A percentile compares a stretch with the other conserved stretches of the same genome.
These are phyloP conservation scores for Noctua janthina DNA, from an alignment of 2,888 invertebrate species.

Conservation along the genomic window DNA sequence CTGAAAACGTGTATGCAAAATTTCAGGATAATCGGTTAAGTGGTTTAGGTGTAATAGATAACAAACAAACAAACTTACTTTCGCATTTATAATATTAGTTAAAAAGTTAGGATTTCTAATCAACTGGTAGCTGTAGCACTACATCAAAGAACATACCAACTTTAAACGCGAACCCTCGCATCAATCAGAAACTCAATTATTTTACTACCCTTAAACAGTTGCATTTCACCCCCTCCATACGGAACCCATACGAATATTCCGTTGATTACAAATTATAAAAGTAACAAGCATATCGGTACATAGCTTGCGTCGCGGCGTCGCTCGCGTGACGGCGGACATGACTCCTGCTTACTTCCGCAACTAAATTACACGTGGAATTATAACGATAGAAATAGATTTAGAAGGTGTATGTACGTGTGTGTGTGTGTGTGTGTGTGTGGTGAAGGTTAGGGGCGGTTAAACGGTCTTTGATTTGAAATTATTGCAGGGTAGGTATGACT, in stretches of 20 bases:
- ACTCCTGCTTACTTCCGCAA: slow-evolving; percentile 83
- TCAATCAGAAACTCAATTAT: slow-evolving; percentile 35
- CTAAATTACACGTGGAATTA: slow-evolving; percentile 82
- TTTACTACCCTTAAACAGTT: slow-evolving; percentile 10
- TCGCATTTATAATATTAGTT: too few species aligned
- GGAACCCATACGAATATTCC: slow-evolving; percentile 49
- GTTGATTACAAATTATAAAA: slow-evolving; percentile 60
- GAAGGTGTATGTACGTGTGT: slow-evolving; percentile 44
- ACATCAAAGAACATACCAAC: slow-evolving; percentile 10
- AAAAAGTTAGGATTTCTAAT: neutral
- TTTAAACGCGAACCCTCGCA: neutral
- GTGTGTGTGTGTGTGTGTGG: slow-evolving; percentile 38
- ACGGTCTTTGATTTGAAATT: slow-evolving; percentile 18
- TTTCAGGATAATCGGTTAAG: too few species aligned
- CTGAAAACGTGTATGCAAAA: too few species aligned
- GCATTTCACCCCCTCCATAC: slow-evolving; percentile 21
- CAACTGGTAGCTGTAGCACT: neutral
- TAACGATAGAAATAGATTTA: slow-evolving; percentile 74
- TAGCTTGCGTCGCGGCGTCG: slow-evolving; percentile 64
- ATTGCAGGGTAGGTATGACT: neutral
- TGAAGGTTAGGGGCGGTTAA: slow-evolving; percentile 44
- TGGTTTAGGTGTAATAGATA: too few species aligned
- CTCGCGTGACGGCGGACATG: slow-evolving; percentile 75
- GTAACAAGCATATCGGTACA: slow-evolving; percentile 66
- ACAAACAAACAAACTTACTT: too few species aligned